Conservation (phyloP, 1,140 invertebrate species). For the Araneus ventricosus region DNA sequence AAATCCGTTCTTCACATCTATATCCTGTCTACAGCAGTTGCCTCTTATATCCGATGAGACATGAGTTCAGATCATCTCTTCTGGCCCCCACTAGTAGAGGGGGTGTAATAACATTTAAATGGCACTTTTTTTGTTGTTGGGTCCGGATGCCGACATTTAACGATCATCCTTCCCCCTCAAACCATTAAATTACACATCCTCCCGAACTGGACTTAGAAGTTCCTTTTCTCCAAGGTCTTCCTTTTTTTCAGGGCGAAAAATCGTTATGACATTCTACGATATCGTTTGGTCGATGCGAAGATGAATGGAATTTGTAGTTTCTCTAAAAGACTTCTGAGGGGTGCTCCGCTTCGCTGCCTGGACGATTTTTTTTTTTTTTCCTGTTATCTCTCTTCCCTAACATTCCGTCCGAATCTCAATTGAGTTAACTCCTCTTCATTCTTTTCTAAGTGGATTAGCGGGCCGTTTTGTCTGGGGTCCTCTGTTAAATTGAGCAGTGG, state of each 20-base stretch:
- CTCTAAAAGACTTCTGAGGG: conserved; percentile 8
- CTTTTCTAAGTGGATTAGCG: not conserved
- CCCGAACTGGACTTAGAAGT: not conserved
- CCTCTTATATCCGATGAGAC: not conserved
- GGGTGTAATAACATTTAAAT: conserved; percentile 27
- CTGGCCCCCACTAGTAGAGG: not conserved
- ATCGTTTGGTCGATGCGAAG: not conserved
- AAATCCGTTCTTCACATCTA: not conserved
- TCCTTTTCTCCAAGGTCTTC: not conserved
- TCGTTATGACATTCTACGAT: conserved; percentile 11
- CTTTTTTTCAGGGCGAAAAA: not conserved
- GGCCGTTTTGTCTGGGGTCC: not conserved
- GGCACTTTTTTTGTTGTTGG: conserved; percentile 8
- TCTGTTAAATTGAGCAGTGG: not conserved
- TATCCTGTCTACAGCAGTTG: not conserved
- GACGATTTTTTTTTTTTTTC: not conserved
- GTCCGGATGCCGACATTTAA: not conserved
- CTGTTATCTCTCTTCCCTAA: not conserved
- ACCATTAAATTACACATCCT: not conserved
- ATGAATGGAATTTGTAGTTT: conserved; percentile 1
- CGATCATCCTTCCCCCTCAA: not conserved
- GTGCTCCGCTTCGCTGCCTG: not conserved
- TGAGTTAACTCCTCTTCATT: conserved; percentile 33
- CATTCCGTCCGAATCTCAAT: not conserved
- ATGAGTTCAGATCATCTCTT: not conserved